Base-by-base conservation (phyloP, 2,888 invertebrate genomes). In the Lycophotia porphyrea region DNA sequence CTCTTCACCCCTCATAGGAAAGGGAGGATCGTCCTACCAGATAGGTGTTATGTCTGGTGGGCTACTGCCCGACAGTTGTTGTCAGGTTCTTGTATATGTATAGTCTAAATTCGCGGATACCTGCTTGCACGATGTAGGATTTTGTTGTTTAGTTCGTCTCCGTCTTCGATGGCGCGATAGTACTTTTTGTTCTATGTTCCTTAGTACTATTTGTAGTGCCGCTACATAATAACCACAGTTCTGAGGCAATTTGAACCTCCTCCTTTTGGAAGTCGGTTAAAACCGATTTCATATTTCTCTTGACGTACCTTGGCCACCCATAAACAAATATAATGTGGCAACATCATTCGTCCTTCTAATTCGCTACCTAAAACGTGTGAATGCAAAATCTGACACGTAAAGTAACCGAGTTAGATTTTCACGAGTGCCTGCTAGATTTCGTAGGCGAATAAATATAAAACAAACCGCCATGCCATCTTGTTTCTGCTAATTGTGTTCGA, bases 391-490 rank as follows among this genome's bases (percentile, higher is more conserved):
- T 78, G 69, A 79, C 85, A 81, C 55, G 71, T 79, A 27, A 24
- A 58, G 70, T 39, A 80, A 82, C 39, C 74, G 49, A 67, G 55
- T 68, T 81, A 74, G 71, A 68, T 78, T 76, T 84, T 88, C 87
- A 69, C 86, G 64, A 65, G 58, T 13, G 44, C 31, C 61, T 65
- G 85, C 64, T 72, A 87, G 70, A 69, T 82, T 88, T 85, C 68
- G 74, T 76, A 66, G 49, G 31, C 58, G 64, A 79, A 78, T 73
- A 77, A 64, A 71, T 73, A 71, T 74, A 61, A 81, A 71, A 77
- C 58, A 76, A 77, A 61, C 68, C 34, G 36, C 21, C 65, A 58
- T 72, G 31, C 34, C 60, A 68, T 72, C 42, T 72, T 60, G 64
- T 58, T 76, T 74, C 61, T 74, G 44, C 49, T 84, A 81, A 86